Conservation (phyloP, 1,140 invertebrate species). For the Caerostris extrusa region DNA sequence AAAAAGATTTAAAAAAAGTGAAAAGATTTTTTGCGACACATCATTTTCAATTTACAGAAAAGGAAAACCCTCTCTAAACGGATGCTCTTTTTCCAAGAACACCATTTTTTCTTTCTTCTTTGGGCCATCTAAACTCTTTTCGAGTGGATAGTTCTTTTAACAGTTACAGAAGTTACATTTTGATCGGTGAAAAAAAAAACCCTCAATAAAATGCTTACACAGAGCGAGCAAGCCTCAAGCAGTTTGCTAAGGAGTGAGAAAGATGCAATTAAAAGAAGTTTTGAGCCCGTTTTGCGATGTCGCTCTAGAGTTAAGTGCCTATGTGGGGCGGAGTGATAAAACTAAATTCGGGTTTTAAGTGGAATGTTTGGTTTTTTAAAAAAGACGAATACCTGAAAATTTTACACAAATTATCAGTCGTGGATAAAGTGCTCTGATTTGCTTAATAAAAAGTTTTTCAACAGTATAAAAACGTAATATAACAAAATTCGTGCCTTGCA, state of each 20-base stretch:
- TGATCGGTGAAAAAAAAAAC: background rate
- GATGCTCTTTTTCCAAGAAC: background rate
- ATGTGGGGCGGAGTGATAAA: background rate
- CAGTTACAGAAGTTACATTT: background rate
- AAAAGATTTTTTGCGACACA: background rate
- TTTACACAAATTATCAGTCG: background rate
- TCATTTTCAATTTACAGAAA: too few species aligned
- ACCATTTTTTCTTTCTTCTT: background rate
- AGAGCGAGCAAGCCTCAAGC: background rate
- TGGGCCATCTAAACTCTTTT: background rate
- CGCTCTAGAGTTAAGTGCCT: background rate
- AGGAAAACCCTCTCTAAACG: background rate
- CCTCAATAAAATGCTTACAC: background rate
- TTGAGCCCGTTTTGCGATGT: background rate
- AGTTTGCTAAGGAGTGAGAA: background rate
- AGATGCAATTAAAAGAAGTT: background rate
- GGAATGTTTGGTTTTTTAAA: background rate
- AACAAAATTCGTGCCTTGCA: too few species aligned
- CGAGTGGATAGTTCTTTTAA: background rate
- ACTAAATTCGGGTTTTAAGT: background rate
- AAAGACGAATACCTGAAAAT: background rate
- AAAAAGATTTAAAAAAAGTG: background rate
- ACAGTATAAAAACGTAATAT: too few species aligned
- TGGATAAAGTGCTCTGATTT: background rate
- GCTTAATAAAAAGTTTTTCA: too few species aligned